A percentile compares a stretch with the other conserved stretches of the same genome.
phyloP scores from a whole-genome alignment of 1,140 invertebrate species.

The Spodoptera litura region DNA sequence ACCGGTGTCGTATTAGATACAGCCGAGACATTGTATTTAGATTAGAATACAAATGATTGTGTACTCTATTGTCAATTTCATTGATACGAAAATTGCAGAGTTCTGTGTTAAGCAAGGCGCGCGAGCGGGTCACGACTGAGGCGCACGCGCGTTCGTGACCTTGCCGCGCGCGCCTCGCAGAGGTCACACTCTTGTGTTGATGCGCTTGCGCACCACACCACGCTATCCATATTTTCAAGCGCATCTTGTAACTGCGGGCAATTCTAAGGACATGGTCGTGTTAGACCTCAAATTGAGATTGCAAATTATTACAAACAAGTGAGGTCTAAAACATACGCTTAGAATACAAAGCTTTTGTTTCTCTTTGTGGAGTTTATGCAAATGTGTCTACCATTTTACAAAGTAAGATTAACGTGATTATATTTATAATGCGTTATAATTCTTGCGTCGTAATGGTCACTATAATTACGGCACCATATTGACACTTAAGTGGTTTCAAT shows the following conservation, averaged over 20 bases:
- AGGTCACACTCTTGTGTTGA: conserved; percentile 80
- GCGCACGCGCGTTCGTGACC: conserved; percentile 84
- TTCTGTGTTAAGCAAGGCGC: conserved; percentile 55
- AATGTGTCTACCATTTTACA: neutral
- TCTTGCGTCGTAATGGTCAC: neutral
- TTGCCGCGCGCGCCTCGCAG: conserved; percentile 79
- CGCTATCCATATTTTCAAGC: conserved; percentile 58
- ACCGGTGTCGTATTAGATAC: conserved; percentile 59
- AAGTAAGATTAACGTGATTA: neutral
- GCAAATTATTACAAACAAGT: neutral
- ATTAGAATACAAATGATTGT: conserved; percentile 63
- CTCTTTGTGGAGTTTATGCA: neutral
- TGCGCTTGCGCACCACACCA: conserved; percentile 65
- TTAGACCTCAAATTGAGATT: neutral
- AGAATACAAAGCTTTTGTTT: neutral
- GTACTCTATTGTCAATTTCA: conserved; percentile 63
- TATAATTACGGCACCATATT: conserved; percentile 9
- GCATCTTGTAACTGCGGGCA: conserved; percentile 25
- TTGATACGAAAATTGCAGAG: conserved; percentile 64
- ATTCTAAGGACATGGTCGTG: conserved; percentile 18
- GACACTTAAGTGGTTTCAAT: neutral
- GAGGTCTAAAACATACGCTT: neutral
- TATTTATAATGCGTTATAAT: conserved; percentile 8
- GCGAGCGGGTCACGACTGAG: conserved; percentile 79
- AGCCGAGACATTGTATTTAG: conserved; percentile 56